phyloP scores from a whole-genome alignment of 2,113 vertebrate species.

The Ceyx margarethae region DNA sequence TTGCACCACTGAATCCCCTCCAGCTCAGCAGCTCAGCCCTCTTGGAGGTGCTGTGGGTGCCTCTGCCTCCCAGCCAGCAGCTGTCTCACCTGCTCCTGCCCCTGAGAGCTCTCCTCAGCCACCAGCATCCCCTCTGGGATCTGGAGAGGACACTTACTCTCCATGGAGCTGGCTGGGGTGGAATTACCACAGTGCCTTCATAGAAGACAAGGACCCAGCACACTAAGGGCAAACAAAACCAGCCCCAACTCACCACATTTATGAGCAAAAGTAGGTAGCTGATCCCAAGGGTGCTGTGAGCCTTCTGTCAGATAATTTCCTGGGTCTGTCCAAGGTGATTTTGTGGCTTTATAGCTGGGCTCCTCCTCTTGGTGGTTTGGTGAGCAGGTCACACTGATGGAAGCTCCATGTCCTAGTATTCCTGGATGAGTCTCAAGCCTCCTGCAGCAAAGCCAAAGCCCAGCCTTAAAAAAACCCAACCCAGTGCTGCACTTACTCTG shows the following conservation, averaged over 20 bases:
- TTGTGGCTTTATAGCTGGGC: background rate
- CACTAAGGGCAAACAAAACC: background rate
- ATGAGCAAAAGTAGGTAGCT: conserved; percentile 3
- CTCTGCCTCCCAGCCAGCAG: background rate
- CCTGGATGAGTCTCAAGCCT: rapidly evolving
- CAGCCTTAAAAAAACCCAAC: background rate
- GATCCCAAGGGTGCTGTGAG: background rate
- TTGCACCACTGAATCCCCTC: rapidly evolving
- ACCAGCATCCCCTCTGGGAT: background rate
- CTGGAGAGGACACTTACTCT: background rate
- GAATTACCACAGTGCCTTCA: background rate
- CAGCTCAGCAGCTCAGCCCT: background rate
- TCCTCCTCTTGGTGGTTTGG: background rate
- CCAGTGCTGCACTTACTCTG: background rate
- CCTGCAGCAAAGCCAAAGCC: background rate
- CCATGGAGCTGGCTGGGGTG: background rate
- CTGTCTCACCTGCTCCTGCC: background rate
- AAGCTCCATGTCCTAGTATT: background rate
- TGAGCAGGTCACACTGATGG: background rate
- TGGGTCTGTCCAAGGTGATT: background rate
- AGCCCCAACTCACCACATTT: background rate
- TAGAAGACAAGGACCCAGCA: background rate
- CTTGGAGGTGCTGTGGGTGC: background rate
- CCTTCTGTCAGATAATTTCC: background rate
- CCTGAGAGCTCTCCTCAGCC: background rate